phyloP scores from a whole-genome alignment of 2,888 invertebrate species.

The Magallana nippona region DNA sequence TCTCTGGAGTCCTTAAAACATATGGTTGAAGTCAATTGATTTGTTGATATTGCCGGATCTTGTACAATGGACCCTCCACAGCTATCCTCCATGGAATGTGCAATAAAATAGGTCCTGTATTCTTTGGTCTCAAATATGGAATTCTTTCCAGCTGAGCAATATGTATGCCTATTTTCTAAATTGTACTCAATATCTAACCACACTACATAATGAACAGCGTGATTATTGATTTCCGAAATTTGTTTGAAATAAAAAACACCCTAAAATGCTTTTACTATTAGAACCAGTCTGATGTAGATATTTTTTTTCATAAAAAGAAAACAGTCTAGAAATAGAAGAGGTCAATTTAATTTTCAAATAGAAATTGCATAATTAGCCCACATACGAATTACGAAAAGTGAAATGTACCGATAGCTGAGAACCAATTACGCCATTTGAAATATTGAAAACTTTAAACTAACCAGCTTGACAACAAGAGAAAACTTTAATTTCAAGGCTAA shows the following conservation, averaged over 20 bases:
- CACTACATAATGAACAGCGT: conserved; percentile 17
- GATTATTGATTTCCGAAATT: not conserved
- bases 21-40: not conserved
- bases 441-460: not conserved
- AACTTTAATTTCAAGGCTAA: conserved; percentile 30
- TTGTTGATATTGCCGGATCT: not conserved
- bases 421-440: conserved; percentile 4
- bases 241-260: too few species aligned
- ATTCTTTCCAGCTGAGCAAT: conserved; percentile 26
- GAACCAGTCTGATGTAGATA: too few species aligned
- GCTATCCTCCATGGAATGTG: conserved; percentile 15
- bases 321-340: not conserved
- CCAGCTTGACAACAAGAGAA: not conserved
- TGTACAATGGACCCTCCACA: conserved; percentile 18
- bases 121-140: conserved; percentile 22
- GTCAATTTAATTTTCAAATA: conserved; percentile 18
- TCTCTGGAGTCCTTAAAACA: not conserved
- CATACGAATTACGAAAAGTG: conserved; percentile 23
- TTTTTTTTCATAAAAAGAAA: not conserved
- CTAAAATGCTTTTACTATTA: too few species aligned
- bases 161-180: not conserved
- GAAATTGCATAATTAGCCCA: conserved; percentile 22
- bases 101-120: conserved; percentile 16
- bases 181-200: not conserved
- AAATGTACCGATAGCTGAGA: not conserved